A percentile compares a stretch with the other conserved stretches of the same genome.
These are phyloP conservation scores for Colossoma macropomum DNA, from an alignment of 2,113 vertebrate species.

Conservation along the genomic window DNA sequence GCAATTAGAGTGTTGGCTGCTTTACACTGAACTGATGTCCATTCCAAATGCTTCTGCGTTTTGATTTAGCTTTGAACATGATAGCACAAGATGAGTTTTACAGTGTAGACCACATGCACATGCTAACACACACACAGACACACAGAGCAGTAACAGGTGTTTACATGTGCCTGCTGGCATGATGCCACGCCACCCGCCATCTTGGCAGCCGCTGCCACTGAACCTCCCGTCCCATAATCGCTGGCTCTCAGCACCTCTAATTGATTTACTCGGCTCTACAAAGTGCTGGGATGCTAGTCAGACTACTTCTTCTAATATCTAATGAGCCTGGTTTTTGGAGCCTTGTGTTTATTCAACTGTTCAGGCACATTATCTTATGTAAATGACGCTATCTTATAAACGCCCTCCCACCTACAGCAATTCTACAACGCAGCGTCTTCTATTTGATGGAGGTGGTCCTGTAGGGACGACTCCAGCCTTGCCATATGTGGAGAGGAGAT, in stretches of 20 bases:
- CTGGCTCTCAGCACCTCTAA: slow-evolving; percentile 63
- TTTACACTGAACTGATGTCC: not conserved
- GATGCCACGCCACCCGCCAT: slow-evolving; percentile 71
- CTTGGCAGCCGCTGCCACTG: slow-evolving; percentile 68
- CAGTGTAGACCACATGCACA: not conserved
- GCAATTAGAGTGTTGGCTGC: slow-evolving; percentile 29
- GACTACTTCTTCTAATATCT: slow-evolving; percentile 27
- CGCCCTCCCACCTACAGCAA: slow-evolving; percentile 7
- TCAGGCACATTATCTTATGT: slow-evolving; percentile 9
- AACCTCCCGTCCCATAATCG: slow-evolving; percentile 70
- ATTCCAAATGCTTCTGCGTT: slow-evolving; percentile 6
- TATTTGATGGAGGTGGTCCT: slow-evolving; percentile 29
- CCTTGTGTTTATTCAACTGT: slow-evolving; percentile 17
- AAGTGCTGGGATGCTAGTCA: slow-evolving; percentile 52
- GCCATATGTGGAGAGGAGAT: slow-evolving; percentile 54
- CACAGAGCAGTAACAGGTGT: slow-evolving; percentile 76
- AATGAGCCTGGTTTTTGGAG: slow-evolving; percentile 37
- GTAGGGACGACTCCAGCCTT: slow-evolving; percentile 34
- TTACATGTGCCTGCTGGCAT: slow-evolving; percentile 78
- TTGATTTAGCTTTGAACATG: slow-evolving; percentile 14
- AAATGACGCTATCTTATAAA: slow-evolving; percentile 15
- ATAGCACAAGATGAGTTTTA: not conserved
- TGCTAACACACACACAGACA: not conserved
- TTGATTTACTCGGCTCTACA: slow-evolving; percentile 62
- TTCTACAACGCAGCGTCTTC: slow-evolving; percentile 19